A percentile compares a stretch with the other conserved stretches of the same genome.
Evolutionary conservation across 2,113 vertebrate genomes (phyloP).

Genomic region (Elachura formosa): DNA sequence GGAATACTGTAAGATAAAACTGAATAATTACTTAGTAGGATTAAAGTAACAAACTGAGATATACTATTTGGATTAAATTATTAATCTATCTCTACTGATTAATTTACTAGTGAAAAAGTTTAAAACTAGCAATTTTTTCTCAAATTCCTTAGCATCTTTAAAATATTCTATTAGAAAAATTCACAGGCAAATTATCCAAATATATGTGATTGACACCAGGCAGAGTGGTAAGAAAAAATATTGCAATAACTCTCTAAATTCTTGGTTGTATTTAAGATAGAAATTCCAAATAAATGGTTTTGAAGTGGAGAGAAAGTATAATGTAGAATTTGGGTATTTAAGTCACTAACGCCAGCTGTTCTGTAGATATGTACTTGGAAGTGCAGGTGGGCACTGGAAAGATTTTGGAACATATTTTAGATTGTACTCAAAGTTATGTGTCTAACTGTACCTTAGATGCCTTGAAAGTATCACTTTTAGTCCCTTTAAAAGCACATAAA

Average conservation of each 20-base stretch:
- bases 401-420: neutral
- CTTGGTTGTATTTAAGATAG: neutral
- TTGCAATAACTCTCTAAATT: neutral
- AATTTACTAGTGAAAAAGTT: neutral
- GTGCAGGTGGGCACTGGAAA: neutral
- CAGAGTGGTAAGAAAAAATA: neutral
- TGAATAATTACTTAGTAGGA: neutral
- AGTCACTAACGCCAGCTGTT: neutral
- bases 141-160: neutral
- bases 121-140: neutral
- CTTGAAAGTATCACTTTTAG: neutral
- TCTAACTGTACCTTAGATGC: neutral
- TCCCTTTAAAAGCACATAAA: neutral
- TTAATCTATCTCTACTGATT: neutral
- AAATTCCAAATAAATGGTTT: neutral
- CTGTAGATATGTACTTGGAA: neutral
- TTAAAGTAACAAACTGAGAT: neutral
- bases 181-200: neutral
- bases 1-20: constrained; percentile 23
- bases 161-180: neutral
- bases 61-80: constrained; percentile 11
- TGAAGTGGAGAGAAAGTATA: neutral
- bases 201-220: neutral
- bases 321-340: neutral
- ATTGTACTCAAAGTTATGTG: neutral